Evolutionary conservation across 2,113 vertebrate species (phyloP).

Genomic region (Colistium nudipinnis): DNA sequence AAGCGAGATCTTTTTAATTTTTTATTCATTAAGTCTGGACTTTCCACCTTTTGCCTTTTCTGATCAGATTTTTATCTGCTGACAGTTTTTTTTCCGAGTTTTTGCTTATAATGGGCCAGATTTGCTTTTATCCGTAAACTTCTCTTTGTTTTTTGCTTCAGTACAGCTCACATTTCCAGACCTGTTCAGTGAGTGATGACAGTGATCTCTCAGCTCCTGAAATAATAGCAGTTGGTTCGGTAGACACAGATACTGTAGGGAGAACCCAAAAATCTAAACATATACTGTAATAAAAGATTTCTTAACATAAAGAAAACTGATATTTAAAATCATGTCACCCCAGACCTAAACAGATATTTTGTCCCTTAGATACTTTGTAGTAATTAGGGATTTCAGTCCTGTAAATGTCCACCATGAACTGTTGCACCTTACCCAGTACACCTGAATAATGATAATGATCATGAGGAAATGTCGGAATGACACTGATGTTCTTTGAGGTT

Average conservation of each 20-base stretch:
- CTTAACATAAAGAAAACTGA: background rate
- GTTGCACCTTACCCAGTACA: background rate
- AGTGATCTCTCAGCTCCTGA: slow-evolving; percentile 19
- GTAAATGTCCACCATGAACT: slow-evolving; percentile 8
- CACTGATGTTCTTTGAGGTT: background rate
- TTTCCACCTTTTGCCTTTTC: slow-evolving; percentile 20
- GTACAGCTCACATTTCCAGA: slow-evolving; percentile 1
- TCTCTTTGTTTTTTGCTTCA: slow-evolving; percentile 16
- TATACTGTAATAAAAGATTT: slow-evolving; percentile 1
- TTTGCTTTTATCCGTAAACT: slow-evolving; percentile 7
- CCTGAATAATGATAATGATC: background rate
- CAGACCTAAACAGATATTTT: slow-evolving; percentile 8
- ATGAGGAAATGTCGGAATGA: background rate
- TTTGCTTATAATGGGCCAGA: background rate
- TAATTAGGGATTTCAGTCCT: background rate
- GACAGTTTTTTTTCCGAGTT: slow-evolving; percentile 18
- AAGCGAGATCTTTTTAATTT: slow-evolving; percentile 17
- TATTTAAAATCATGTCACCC: background rate
- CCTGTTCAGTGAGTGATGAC: slow-evolving; percentile 22
- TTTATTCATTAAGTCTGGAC: slow-evolving; percentile 12
- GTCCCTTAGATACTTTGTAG: background rate
- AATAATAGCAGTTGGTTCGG: slow-evolving; percentile 12
- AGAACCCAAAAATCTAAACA: background rate
- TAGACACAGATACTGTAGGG: slow-evolving; percentile 31
- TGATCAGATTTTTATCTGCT: slow-evolving; percentile 23